A percentile compares a stretch with the other conserved stretches of the same genome.
phyloP scores from a whole-genome alignment of 2,113 vertebrate genomes.

The Xenus cinereus region DNA sequence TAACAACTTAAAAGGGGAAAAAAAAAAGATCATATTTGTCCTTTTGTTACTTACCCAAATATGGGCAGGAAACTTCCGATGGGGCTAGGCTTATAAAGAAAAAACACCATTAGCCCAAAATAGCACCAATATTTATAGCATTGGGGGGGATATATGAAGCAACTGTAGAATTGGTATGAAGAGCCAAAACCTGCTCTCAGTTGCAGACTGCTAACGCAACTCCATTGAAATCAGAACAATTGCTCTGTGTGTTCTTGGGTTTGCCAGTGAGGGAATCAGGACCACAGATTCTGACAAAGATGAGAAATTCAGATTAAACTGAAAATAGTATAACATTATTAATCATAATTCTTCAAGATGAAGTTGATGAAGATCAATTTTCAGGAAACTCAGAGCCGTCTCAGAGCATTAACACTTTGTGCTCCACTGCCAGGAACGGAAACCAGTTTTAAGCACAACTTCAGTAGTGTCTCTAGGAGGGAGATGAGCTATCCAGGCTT shows the following conservation, averaged over 20 bases:
- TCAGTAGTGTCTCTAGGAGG: background rate
- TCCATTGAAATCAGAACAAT: background rate
- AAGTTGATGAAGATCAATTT: background rate
- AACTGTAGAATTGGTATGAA: background rate
- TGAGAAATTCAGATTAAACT: background rate
- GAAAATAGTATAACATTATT: background rate
- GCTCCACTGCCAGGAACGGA: background rate
- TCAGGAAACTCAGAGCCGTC: background rate
- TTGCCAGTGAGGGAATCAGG: background rate
- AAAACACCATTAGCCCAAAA: background rate
- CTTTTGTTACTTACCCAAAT: constrained; percentile 54
- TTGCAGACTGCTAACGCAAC: background rate
- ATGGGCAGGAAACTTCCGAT: constrained; percentile 28
- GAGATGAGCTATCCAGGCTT: background rate
- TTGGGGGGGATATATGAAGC: background rate
- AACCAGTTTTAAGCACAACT: background rate
- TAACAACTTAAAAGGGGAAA: constrained; percentile 45
- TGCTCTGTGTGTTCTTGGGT: background rate
- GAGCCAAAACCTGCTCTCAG: background rate
- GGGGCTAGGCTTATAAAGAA: background rate
- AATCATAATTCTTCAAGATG: background rate
- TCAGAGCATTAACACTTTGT: background rate
- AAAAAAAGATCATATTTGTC: constrained; percentile 25
- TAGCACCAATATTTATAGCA: constrained; percentile 6
- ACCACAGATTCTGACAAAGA: background rate